Evolutionary conservation across 2,113 vertebrate species (phyloP).

Genomic region (Thamnophis sirtalis): DNA sequence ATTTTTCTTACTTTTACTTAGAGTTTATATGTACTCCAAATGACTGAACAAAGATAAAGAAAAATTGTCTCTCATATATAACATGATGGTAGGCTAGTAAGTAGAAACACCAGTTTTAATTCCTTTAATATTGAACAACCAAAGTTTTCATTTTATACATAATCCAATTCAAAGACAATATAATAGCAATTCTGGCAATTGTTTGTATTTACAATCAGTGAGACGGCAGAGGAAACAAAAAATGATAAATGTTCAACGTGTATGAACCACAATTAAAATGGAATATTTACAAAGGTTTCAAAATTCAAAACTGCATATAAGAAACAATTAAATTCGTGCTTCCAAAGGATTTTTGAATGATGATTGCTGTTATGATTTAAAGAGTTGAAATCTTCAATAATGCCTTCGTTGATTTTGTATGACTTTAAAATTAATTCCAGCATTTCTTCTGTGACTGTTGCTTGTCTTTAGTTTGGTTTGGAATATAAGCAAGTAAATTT

Average conservation of each 20-base stretch:
- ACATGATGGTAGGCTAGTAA: slow-evolving; percentile 60
- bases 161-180: slow-evolving; percentile 77
- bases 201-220: slow-evolving; percentile 68
- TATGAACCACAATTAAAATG: slow-evolving; percentile 64
- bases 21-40: background rate
- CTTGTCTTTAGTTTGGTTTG: slow-evolving; percentile 63
- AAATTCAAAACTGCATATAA: slow-evolving; percentile 60
- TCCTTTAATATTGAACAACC: slow-evolving; percentile 77
- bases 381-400: slow-evolving; percentile 61
- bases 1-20: background rate
- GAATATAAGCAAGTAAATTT: slow-evolving; percentile 64
- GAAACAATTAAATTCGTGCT: slow-evolving; percentile 60
- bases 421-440: slow-evolving; percentile 62
- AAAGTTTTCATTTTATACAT: slow-evolving; percentile 71
- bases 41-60: background rate
- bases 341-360: slow-evolving; percentile 64
- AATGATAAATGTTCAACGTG: slow-evolving; percentile 57
- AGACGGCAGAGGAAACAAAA: slow-evolving; percentile 48
- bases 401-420: slow-evolving; percentile 62
- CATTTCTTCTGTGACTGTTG: slow-evolving; percentile 42
- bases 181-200: slow-evolving; percentile 72
- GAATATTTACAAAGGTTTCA: slow-evolving; percentile 63
- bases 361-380: slow-evolving; percentile 58
- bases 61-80: background rate
- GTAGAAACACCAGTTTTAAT: slow-evolving; percentile 66